These are phyloP conservation scores for Apostichopus californicus DNA, from an alignment of 35 echinoderm and acorn worm genomes.

Conservation along the genomic window DNA sequence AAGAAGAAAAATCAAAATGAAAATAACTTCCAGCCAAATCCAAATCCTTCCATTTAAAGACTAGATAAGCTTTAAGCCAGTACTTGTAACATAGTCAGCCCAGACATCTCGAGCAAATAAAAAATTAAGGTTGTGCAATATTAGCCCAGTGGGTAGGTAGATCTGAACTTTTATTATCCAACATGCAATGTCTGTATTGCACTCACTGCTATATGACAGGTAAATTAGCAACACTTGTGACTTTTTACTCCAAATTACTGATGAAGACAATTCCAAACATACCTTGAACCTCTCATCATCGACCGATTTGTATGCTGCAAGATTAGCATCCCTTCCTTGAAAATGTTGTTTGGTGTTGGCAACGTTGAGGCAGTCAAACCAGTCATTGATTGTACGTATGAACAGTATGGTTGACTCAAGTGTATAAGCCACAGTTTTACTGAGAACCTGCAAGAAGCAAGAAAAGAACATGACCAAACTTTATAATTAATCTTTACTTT, in stretches of 20 bases:
- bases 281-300: not conserved
- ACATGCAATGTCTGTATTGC: not conserved
- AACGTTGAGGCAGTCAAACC: constrained; percentile 41
- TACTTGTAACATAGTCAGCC: too few relatives aligned
- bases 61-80: too few relatives aligned
- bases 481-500: too few relatives aligned
- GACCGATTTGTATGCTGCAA: not conserved
- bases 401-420: constrained; percentile 61
- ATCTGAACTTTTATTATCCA: not conserved
- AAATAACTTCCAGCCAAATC: not conserved
- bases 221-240: not conserved
- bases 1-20: not conserved
- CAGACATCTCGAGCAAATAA: too few relatives aligned
- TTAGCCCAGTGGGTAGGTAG: not conserved
- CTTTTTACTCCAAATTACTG: not conserved
- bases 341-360: too few relatives aligned
- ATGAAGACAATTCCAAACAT: too few relatives aligned
- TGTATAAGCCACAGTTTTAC: constrained; percentile 61
- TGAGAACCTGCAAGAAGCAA: constrained; percentile 59
- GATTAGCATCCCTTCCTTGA: not conserved
- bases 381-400: constrained; percentile 31
- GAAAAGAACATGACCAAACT: not conserved
- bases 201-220: not conserved
- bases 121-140: too few relatives aligned
- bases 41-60: not conserved